These are phyloP conservation scores for Nasonia longicornis DNA, from an alignment of 1,140 invertebrate species.

Conservation along the genomic window DNA sequence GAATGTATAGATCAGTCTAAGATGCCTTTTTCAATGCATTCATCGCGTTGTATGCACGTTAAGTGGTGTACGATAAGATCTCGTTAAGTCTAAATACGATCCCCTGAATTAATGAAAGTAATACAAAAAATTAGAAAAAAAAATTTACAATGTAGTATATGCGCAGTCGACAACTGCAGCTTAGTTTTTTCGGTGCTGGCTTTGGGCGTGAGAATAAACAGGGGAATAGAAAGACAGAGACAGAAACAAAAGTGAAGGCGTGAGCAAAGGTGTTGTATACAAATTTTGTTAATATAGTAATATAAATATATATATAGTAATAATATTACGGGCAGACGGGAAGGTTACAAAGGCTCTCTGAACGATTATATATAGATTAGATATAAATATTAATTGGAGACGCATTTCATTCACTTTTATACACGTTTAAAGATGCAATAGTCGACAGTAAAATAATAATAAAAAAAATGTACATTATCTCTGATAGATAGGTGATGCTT, in stretches of 20 bases:
- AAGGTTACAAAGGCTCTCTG: conserved; percentile 1
- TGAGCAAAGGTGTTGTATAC: conserved; percentile 41
- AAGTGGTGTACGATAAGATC: background rate
- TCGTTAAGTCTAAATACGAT: background rate
- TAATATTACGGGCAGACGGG: background rate
- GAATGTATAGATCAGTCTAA: background rate
- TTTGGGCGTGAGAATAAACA: conserved; percentile 39
- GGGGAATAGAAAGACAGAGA: conserved; percentile 38
- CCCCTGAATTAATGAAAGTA: background rate
- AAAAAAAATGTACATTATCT: conserved; percentile 17
- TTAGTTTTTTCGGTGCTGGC: conserved; percentile 32
- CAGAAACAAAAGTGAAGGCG: conserved; percentile 42
- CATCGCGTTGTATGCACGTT: background rate
- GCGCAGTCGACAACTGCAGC: conserved; percentile 3
- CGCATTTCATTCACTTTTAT: conserved; percentile 48
- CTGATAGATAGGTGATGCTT: background rate
- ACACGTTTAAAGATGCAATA: conserved; percentile 38
- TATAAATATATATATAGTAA: conserved; percentile 11
- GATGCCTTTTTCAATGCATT: background rate
- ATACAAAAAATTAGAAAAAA: conserved; percentile 25
- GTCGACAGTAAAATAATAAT: conserved; percentile 7
- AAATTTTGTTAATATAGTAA: conserved; percentile 26
- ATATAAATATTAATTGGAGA: conserved; percentile 18
- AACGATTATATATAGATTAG: conserved; percentile 16
- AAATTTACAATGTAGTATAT: background rate